Conservation (phyloP, 2,888 invertebrate genomes). For the Drosophila hawaiiensis region DNA sequence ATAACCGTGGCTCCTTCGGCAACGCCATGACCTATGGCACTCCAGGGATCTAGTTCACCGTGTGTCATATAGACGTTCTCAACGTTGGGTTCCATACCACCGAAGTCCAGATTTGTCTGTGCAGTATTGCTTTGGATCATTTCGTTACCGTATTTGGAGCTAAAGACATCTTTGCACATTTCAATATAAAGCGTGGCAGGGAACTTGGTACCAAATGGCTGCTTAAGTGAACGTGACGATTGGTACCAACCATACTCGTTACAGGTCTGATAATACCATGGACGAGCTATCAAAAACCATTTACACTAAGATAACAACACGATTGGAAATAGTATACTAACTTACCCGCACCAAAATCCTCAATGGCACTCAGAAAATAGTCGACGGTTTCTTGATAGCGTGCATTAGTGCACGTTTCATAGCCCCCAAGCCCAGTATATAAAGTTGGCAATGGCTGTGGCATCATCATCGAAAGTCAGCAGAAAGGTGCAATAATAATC, state of each 20-base stretch:
- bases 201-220: slow-evolving; percentile 86
- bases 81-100: slow-evolving; percentile 85
- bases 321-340: slow-evolving; percentile 1
- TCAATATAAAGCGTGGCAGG: slow-evolving; percentile 76
- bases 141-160: slow-evolving; percentile 63
- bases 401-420: slow-evolving; percentile 66
- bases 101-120: slow-evolving; percentile 86
- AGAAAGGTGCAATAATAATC: slow-evolving; percentile 64
- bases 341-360: slow-evolving; percentile 65
- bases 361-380: slow-evolving; percentile 56
- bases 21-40: slow-evolving; percentile 85
- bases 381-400: slow-evolving; percentile 66
- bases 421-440: slow-evolving; percentile 46
- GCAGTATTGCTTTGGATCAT: slow-evolving; percentile 59
- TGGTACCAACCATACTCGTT: slow-evolving; percentile 95
- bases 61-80: slow-evolving; percentile 86
- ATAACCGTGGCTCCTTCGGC: slow-evolving; percentile 75
- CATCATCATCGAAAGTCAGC: slow-evolving; percentile 69
- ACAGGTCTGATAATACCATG: slow-evolving; percentile 94
- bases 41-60: slow-evolving; percentile 87
- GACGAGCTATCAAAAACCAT: slow-evolving; percentile 86
- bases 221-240: slow-evolving; percentile 87
- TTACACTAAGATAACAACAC: neutral
- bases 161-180: slow-evolving; percentile 80
- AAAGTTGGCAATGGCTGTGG: slow-evolving; percentile 75